Conservation (phyloP, 2,113 vertebrate species). For the Mustela nigripes region DNA sequence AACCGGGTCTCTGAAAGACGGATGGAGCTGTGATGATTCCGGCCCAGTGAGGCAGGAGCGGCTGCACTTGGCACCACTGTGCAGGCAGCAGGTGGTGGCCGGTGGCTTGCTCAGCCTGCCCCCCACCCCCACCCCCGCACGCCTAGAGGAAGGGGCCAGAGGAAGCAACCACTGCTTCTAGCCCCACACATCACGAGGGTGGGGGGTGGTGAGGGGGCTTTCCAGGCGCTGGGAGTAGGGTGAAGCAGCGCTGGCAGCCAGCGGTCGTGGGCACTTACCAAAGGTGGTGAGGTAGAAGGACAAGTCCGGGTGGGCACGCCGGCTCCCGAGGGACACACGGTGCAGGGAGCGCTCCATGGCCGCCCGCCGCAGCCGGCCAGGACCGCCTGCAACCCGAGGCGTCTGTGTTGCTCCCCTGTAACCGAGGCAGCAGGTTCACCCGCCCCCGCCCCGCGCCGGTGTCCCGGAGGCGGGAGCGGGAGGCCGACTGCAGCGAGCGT, state of each 20-base stretch:
- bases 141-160: background rate
- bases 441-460: background rate
- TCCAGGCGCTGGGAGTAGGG: background rate
- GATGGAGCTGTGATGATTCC: background rate
- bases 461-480: background rate
- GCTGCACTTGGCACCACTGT: background rate
- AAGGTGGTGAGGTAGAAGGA: slow-evolving; percentile 87
- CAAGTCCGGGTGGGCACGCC: slow-evolving; percentile 70
- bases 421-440: slow-evolving; percentile 73
- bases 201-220: background rate
- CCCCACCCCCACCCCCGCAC: too few species aligned
- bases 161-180: background rate
- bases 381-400: slow-evolving; percentile 51
- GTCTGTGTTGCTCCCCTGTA: slow-evolving; percentile 64
- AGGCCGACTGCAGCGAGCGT: slow-evolving; percentile 66
- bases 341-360: slow-evolving; percentile 84
- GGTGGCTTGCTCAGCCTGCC: background rate
- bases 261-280: slow-evolving; percentile 83
- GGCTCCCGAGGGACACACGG: slow-evolving; percentile 80
- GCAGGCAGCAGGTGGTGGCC: slow-evolving; percentile 60
- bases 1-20: slow-evolving; percentile 32
- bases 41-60: slow-evolving; percentile 46
- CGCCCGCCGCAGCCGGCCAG: background rate
- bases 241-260: background rate
- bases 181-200: background rate